phyloP scores from a whole-genome alignment of 2,888 invertebrate species.

The Lottia gigantea region DNA sequence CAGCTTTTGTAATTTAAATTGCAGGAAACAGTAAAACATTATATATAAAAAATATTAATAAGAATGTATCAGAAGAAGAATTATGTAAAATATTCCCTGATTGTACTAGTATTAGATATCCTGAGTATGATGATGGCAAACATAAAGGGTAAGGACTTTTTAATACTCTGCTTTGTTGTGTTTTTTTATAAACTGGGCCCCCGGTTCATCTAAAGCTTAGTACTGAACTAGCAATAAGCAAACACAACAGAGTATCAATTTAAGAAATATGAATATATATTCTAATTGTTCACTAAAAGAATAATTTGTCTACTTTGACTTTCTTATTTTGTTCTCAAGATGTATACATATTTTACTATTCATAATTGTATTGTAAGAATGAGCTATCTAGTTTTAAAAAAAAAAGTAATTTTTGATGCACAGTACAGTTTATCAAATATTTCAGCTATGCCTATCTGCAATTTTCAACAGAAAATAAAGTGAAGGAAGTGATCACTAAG shows the following conservation, averaged over 20 bases:
- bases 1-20: background rate
- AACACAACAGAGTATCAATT: no score
- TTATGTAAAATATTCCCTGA: background rate
- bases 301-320: no score
- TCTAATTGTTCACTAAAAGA: no score
- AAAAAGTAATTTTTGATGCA: background rate
- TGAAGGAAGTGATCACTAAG: background rate
- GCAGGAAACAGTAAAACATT: background rate
- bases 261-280: no score
- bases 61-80: background rate
- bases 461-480: background rate
- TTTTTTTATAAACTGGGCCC: no score
- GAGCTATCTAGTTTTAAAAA: no score
- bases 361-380: no score
- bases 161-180: background rate
- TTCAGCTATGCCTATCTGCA: background rate
- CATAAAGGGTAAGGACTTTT: constrained; percentile 1
- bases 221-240: no score
- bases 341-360: no score
- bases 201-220: no score
- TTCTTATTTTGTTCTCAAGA: no score
- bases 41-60: background rate
- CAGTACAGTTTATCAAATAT: background rate
- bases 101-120: background rate
- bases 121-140: background rate